Percentiles rank a stretch among this genome's conserved stretches.
Conservation (phyloP, 2,113 vertebrate species). For the Pollachius pollachius region DNA sequence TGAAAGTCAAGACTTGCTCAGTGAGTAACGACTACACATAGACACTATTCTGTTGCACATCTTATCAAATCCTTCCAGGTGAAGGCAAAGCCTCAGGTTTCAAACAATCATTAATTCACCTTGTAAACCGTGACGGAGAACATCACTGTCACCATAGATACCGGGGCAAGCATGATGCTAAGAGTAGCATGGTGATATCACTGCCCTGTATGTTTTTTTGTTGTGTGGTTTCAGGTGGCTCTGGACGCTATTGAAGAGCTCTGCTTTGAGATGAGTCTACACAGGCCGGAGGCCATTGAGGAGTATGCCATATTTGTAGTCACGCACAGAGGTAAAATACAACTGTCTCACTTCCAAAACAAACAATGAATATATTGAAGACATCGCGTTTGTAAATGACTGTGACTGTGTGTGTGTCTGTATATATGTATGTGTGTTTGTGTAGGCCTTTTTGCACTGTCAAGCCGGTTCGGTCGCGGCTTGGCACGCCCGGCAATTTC, state of each 20-base stretch:
- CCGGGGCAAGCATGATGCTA: too few relatives aligned
- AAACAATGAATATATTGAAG: too few relatives aligned
- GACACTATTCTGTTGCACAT: neutral
- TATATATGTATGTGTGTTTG: neutral
- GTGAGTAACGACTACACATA: conserved; percentile 68
- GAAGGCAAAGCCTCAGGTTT: neutral
- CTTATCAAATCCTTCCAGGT: neutral
- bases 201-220: too few relatives aligned
- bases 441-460: too few relatives aligned
- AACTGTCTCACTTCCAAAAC: neutral
- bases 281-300: conserved; percentile 78
- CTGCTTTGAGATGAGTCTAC: conserved; percentile 91
- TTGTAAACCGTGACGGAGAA: too few relatives aligned
- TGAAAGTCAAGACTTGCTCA: conserved; percentile 96
- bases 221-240: conserved; percentile 76
- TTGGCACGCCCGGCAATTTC: too few relatives aligned
- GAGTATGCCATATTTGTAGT: conserved; percentile 94
- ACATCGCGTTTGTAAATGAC: too few relatives aligned
- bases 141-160: too few relatives aligned
- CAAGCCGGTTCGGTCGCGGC: too few relatives aligned
- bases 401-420: conserved; percentile 4
- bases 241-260: conserved; percentile 89
- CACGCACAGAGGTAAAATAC: conserved; percentile 79
- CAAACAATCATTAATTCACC: too few relatives aligned
- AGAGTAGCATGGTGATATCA: too few relatives aligned